These are phyloP conservation scores for Leptoteleia sp. DNA, from an alignment of 1,140 invertebrate species.

Conservation along the genomic window DNA sequence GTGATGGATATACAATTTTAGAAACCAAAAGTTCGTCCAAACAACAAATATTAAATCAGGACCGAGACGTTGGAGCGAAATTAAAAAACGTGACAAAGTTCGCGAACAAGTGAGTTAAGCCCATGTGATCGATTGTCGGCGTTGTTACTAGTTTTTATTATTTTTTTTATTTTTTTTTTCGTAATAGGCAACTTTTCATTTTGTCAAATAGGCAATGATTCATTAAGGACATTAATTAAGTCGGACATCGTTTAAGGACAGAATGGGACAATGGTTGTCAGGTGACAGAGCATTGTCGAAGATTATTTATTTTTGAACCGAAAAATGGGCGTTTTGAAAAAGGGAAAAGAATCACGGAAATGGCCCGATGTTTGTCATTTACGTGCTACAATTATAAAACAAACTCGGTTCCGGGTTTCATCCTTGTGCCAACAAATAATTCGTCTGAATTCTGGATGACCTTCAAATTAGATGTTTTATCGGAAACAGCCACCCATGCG, in stretches of 20 bases:
- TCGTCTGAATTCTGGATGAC: slow-evolving; percentile 41
- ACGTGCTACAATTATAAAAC: slow-evolving; percentile 52
- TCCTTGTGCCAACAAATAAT: slow-evolving; percentile 44
- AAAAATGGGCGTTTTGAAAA: slow-evolving; percentile 16
- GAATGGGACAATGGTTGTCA: slow-evolving; percentile 49
- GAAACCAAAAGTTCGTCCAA: too few species aligned
- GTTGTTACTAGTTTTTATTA: too few species aligned
- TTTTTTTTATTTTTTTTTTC: slow-evolving; percentile 16
- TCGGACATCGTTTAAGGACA: slow-evolving; percentile 4
- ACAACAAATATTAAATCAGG: slow-evolving; percentile 4
- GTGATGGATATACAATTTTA: slow-evolving; percentile 12
- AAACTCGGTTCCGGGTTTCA: slow-evolving; percentile 50
- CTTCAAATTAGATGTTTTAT: slow-evolving; percentile 26
- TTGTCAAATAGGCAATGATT: slow-evolving; percentile 40
- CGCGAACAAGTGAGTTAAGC: background rate
- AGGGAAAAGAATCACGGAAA: slow-evolving; percentile 43
- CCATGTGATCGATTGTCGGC: background rate
- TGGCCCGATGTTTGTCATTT: slow-evolving; percentile 48
- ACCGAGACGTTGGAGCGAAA: background rate
- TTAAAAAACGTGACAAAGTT: background rate
- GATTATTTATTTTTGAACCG: slow-evolving; percentile 7
- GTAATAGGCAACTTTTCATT: slow-evolving; percentile 15
- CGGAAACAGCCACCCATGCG: slow-evolving; percentile 26
- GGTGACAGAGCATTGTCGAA: slow-evolving; percentile 20
- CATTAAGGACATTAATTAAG: slow-evolving; percentile 58